Evolutionary conservation across 2,113 vertebrate genomes (phyloP), one percentile per base, ranked within the genome.

Genomic region (Coturnix japonica): DNA sequence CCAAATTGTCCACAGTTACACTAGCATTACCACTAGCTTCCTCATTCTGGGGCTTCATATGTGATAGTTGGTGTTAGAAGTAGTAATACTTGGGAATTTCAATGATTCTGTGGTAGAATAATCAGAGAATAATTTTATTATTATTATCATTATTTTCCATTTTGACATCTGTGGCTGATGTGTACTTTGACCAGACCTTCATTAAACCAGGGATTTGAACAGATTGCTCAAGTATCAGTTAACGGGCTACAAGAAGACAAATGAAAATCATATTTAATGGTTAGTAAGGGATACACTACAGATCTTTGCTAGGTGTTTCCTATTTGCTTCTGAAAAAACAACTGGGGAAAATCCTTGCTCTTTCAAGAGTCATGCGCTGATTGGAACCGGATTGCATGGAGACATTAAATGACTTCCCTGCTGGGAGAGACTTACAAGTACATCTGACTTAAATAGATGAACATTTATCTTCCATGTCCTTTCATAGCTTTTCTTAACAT

Each of bases 401-500:
- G 64, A 53, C 20, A 92, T 85, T 30, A 92, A 18, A 56, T 85
- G 82, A 82, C 49, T 96, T 82, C 53, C 39, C 74, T 92, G 47
- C 53, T 81, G 64, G 47, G 67, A 85, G 60, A 93, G 89, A 83
- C 60, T 87, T 94, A 87, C 15, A 56, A 80, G 65, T 89, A 44
- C 35, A 70, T 92, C 86, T 84, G 30, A 82, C 53, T 96, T 93
- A 53, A 56, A 61, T 25, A 82, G 53, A 26, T 80, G 56, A 47
- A 72, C 80, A 76, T n/a, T 85, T 81, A 41, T 21, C 53, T 83
- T 83, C 37, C 57, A 44, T 30, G 33, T 92, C 63, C 70, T 91
- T 94, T 83, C 69, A 72, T 91, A 78, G 60, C 31, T 65, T 69
- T 63, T 90, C 77, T 73, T 93, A 75, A 89, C 64, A 63, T 70